These are phyloP conservation scores for Cottus gobio DNA, from an alignment of 2,113 vertebrate species.

Conservation along the genomic window DNA sequence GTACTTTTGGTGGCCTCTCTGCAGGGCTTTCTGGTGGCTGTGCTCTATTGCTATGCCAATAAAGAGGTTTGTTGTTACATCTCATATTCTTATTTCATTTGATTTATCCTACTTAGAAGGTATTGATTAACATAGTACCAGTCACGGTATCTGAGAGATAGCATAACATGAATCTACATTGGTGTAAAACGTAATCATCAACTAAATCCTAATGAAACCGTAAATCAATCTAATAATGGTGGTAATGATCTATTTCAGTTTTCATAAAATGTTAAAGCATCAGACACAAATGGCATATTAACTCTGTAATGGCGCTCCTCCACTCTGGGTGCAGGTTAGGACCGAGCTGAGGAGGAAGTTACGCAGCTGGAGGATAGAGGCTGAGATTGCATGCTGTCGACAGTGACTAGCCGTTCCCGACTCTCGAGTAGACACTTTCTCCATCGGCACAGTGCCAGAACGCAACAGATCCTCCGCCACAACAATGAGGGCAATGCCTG, in stretches of 20 bases:
- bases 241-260: not conserved
- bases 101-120: not conserved
- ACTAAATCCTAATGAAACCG: not conserved
- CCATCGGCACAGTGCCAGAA: conserved; percentile 58
- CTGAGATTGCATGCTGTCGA: conserved; percentile 70
- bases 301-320: conserved; percentile 1
- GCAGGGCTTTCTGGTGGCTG: conserved; percentile 87
- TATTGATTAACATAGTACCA: not conserved
- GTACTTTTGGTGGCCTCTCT: conserved; percentile 11
- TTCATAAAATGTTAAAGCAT: not conserved
- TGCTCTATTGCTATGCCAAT: conserved; percentile 89
- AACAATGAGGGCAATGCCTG: conserved; percentile 22
- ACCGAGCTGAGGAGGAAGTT: conserved; percentile 85
- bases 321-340: conserved; percentile 78
- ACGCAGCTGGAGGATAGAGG: conserved; percentile 81
- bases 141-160: not conserved
- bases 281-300: not conserved
- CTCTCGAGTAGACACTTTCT: conserved; percentile 53
- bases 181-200: not conserved
- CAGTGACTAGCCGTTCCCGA: conserved; percentile 77
- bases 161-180: not conserved
- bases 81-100: not conserved
- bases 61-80: conserved; percentile 82
- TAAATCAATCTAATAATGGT: not conserved
- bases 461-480: conserved; percentile 45